A percentile compares a stretch with the other conserved stretches of the same genome.
Evolutionary conservation across 1,140 invertebrate species (phyloP).

Genomic region (Drosophila albomicans): DNA sequence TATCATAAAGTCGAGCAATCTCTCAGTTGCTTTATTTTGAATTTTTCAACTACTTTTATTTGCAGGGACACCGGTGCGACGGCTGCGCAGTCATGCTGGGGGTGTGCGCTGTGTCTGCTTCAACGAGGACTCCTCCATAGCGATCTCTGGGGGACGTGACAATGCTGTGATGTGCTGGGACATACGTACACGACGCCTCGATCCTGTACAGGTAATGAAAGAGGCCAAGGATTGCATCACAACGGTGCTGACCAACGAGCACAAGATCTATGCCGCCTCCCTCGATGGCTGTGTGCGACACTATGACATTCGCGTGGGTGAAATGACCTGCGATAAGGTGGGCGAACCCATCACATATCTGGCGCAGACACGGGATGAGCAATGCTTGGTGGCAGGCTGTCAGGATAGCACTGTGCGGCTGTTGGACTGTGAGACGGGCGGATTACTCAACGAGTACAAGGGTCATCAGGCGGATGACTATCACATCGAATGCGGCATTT

Average conservation of each 20-base stretch:
- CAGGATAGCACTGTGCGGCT: conserved; percentile 93
- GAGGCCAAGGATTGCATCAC: conserved; percentile 98
- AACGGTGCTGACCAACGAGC: conserved; percentile 92
- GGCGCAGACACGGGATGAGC: conserved; percentile 88
- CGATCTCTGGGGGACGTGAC: conserved; percentile 94
- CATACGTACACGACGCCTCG: conserved; percentile 88
- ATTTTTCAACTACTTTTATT: no score
- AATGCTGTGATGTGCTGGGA: conserved; percentile 97
- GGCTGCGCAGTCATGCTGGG: conserved; percentile 94
- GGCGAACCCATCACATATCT: conserved; percentile 92
- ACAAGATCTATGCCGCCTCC: conserved; percentile 96
- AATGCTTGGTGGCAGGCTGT: conserved; percentile 93
- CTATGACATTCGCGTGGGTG: conserved; percentile 96
- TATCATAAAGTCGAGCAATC: no score
- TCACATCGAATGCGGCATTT: conserved; percentile 94
- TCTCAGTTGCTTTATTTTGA: no score
- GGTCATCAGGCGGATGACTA: conserved; percentile 93
- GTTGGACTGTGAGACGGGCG: conserved; percentile 95
- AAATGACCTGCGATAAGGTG: conserved; percentile 93
- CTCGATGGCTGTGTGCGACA: conserved; percentile 94
- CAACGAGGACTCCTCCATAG: conserved; percentile 97
- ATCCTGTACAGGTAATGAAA: conserved; percentile 93
- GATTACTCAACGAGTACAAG: conserved; percentile 91
- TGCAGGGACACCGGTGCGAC: conserved; percentile 88
- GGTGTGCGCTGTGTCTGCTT: conserved; percentile 95